These are phyloP conservation scores for Gambusia affinis DNA, from an alignment of 2,113 vertebrate genomes.

Conservation along the genomic window DNA sequence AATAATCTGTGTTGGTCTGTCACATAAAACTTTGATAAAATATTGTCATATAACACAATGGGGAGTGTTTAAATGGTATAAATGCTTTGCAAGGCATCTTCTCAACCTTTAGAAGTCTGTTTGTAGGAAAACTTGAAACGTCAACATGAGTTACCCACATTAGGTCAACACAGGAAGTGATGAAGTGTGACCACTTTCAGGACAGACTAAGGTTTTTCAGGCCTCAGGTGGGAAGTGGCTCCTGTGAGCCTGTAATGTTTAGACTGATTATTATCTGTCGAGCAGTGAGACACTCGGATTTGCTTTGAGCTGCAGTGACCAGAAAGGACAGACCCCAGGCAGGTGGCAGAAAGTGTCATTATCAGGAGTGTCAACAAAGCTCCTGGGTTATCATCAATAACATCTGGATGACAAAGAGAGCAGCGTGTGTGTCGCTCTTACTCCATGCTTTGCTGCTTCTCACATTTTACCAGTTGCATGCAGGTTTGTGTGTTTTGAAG, in stretches of 20 bases:
- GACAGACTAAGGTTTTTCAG: conserved; percentile 34
- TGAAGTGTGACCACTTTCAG: conserved; percentile 14
- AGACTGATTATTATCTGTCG: conserved; percentile 62
- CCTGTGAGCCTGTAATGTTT: conserved; percentile 46
- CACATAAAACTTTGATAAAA: background rate
- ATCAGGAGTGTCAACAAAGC: conserved; percentile 61
- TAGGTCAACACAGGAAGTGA: conserved; percentile 33
- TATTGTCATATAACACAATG: background rate
- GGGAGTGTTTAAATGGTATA: background rate
- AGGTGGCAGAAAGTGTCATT: conserved; percentile 56
- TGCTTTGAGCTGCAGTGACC: conserved; percentile 56
- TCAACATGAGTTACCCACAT: conserved; percentile 20
- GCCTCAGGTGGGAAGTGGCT: conserved; percentile 44
- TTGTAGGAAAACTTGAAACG: conserved; percentile 13
- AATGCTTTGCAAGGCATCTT: background rate
- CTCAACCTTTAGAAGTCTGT: background rate
- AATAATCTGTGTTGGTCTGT: background rate
- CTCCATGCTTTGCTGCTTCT: conserved; percentile 38
- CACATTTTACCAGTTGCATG: conserved; percentile 42
- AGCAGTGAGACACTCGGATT: conserved; percentile 48
- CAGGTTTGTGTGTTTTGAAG: conserved; percentile 29
- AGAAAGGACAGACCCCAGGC: conserved; percentile 40
- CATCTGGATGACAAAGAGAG: conserved; percentile 46
- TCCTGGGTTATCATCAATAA: conserved; percentile 64
- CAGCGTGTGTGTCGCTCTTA: conserved; percentile 40